A percentile compares a stretch with the other conserved stretches of the same genome.
These are phyloP conservation scores for Passer domesticus DNA, from an alignment of 2,113 vertebrate species.

Conservation along the genomic window DNA sequence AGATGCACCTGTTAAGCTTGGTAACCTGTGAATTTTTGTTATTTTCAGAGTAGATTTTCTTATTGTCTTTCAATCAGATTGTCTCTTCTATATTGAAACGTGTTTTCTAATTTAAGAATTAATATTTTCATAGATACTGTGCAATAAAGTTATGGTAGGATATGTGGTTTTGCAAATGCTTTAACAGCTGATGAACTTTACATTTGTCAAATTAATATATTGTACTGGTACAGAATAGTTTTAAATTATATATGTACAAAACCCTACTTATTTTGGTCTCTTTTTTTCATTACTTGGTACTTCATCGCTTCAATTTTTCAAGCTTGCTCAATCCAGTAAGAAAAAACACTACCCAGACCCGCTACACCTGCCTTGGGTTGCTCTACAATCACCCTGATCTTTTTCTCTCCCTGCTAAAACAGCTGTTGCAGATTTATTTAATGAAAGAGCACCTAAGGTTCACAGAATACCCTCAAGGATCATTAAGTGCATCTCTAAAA, in stretches of 20 bases:
- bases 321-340: background rate
- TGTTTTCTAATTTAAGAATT: constrained; percentile 86
- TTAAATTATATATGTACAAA: constrained; percentile 85
- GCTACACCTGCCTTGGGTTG: background rate
- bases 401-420: background rate
- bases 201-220: constrained; percentile 90
- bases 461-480: background rate
- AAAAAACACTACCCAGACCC: background rate
- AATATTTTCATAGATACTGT: constrained; percentile 87
- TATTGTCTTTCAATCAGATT: constrained; percentile 78
- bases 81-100: constrained; percentile 83
- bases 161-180: constrained; percentile 84
- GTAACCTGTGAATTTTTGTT: constrained; percentile 79
- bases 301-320: background rate
- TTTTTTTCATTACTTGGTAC: constrained; percentile 2
- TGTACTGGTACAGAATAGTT: constrained; percentile 84
- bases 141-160: constrained; percentile 83
- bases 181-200: constrained; percentile 81
- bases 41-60: constrained; percentile 79
- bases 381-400: background rate
- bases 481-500: background rate
- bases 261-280: constrained; percentile 62
- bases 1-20: constrained; percentile 70
- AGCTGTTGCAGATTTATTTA: background rate
- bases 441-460: background rate